Base-by-base conservation (phyloP, 2,797 vertebrate species). In the Jordanella pulchra region DNA sequence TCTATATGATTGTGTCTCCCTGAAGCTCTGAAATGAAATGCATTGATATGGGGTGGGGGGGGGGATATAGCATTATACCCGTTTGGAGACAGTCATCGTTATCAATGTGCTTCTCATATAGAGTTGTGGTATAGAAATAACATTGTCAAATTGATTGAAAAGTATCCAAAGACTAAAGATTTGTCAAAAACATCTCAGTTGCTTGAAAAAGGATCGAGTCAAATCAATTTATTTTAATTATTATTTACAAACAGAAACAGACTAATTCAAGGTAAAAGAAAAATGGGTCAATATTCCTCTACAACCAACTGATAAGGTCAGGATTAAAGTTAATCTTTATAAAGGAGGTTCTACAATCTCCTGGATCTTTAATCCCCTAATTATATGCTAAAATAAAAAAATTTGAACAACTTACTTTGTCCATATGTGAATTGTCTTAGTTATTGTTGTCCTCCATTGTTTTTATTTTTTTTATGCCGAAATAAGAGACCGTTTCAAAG, bases 401-500 rank as follows among this genome's bases (percentile, higher is more conserved):
- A 51, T 23, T 2, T 51, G 23, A 9, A 51, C 23, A 7, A n/a
- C 23, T 39, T 61, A 23, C 21, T 1, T 23, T 39, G 30, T 28
- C 3, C 30, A 4, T 27, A 27, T 28, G 54, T 30, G 9, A 28
- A 63, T 68, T 18, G 42, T 53, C 78, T 47, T n/a, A 71, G 44
- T 70, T 1, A 1, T 65, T 47, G 28, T 56, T 28, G 48, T 55
- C 35, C 7, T 4, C 69, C 6, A 5, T n/a, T n/a, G n/a, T n/a
- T n/a, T n/a, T n/a, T n/a, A n/a, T n/a, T 25, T 45, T 75, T 68
- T 85, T 75, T 66, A 73, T 80, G 87, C 81, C 80, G 75, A 81
- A 82, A 75, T 67, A 71, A 79, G 79, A 75, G 79, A 86, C 77
- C 74, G 80, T 78, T 73, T 83, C 72, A 86, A 72, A 69, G 71